Evolutionary conservation across 2,888 invertebrate genomes (phyloP), one percentile per base, ranked within the genome.

Genomic region (Noctuana brunneofusca): DNA sequence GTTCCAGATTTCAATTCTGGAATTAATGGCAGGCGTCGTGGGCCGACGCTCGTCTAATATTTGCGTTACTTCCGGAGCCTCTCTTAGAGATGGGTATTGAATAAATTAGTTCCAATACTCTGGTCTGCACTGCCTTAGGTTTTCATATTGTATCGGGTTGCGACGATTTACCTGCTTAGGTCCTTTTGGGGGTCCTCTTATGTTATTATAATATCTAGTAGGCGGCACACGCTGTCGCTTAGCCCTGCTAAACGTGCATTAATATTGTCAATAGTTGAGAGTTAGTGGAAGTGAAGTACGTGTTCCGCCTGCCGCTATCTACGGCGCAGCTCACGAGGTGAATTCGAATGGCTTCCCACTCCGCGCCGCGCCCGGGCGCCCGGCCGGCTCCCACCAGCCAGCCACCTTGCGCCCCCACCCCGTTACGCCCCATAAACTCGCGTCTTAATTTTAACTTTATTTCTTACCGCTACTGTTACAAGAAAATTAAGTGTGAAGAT

Each of bases 391-490:
- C 82, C 80, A 78, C 81, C 81, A 41, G 16, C 24, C 24, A 27
- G 16, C 24, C 24, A 27, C 27, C 48, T 75, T 71, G 74, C 82
- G 76, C 83, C 81, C 81, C 83, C 84, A 81, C 84, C 86, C 82
- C 81, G 87, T 87, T 86, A 88, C 90, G 88, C 89, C 87, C 87
- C 89, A 89, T 90, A 89, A 90, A 89, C 89, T 89, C 87, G 88
- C 88, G 87, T 89, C 90, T 91, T 90, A 89, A 89, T 91, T 90
- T 90, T 89, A 89, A 90, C 89, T 90, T 89, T 91, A 90, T 89
- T 90, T 87, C 88, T 87, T 86, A 87, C 88, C 85, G 86, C 86
- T 81, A 79, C 87, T 87, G 84, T 87, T 87, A 78, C 79, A 83
- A 85, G 83, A 88, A 88, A 89, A 90, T 90, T 90, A 89, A 87